Base-by-base conservation (phyloP, 2,797 vertebrate genomes). In the Avahi laniger region DNA sequence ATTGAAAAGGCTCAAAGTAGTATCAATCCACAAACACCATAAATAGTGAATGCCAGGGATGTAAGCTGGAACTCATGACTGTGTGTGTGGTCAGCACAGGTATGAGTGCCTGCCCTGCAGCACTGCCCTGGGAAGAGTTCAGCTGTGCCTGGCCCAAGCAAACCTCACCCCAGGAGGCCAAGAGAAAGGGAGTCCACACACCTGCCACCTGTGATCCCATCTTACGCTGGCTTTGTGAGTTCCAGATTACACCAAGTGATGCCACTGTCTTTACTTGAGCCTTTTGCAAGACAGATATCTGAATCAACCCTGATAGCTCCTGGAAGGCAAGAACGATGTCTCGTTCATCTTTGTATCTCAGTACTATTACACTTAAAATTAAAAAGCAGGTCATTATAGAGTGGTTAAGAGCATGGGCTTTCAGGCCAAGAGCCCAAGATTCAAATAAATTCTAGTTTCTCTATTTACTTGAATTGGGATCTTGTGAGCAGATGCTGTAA, bases 401-500 rank as follows among this genome's bases (percentile, higher is more conserved):
- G 79, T 43, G 86, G 30, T 89, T 63, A 82, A 85, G 93, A 93
- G 48, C 43, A 88, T 5, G 38, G 75, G 18, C 79, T 94, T 76
- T 86, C 18, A 35, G 30, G 24, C 38, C 76, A 93, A 61, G 61
- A 73, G 63, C 83, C 84, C 63, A 65, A 65, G 33, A 65, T 65
- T 65, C 33, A 65, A n/a, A 65, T 65, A 65, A 94, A 93, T 67
- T 35, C 59, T 67, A 89, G 54, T 28, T 95, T 92, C 84, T 93
- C 93, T 20, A 65, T 22, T 89, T 82, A 30, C 43, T 85, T 91
- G 35, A 35, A 38, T 46, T 65, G 61, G 57, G 73, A 73, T 59
- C 59, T 72, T 75, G 38, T 48, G n/a, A 92, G 35, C 48, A 93
- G 72, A 93, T 41, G 65, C 50, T 83, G 7, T 63, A 83, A 82